Conservation (phyloP, 2,888 invertebrate species). For the Eurytoma adleriae region DNA sequence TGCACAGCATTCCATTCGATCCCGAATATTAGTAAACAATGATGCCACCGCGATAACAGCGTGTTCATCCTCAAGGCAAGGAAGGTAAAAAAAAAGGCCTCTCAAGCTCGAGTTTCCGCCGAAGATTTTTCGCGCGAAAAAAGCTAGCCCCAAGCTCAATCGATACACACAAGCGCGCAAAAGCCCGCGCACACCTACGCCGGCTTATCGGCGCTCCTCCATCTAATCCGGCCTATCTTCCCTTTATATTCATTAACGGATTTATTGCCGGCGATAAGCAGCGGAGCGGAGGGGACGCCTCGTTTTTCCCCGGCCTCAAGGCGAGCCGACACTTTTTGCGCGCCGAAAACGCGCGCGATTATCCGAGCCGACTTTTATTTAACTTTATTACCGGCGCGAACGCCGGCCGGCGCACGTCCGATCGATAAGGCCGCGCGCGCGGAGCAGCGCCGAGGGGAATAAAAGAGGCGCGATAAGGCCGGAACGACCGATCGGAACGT, state of each 20-base stretch:
- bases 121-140: too few relatives aligned
- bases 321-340: not conserved
- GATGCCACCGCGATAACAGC: too few relatives aligned
- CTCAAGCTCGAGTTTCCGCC: too few relatives aligned
- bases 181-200: not conserved
- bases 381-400: too few relatives aligned
- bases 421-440: constrained; percentile 5
- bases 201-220: constrained; percentile 10
- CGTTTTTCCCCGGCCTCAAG: not conserved
- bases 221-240: constrained; percentile 3
- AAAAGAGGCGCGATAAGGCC: not conserved
- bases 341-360: not conserved
- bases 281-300: not conserved
- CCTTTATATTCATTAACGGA: constrained; percentile 22
- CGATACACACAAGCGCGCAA: not conserved
- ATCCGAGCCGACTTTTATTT: too few relatives aligned
- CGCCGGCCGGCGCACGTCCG: not conserved
- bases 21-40: too few relatives aligned
- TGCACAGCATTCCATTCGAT: too few relatives aligned
- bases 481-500: too few relatives aligned
- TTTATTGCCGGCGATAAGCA: constrained; percentile 13
- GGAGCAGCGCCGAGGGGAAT: not conserved
- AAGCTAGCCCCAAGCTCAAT: too few relatives aligned
- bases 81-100: too few relatives aligned
- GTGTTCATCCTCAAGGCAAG: too few relatives aligned